Conservation (phyloP, 2,888 invertebrate genomes). For the Mythimna impura region DNA sequence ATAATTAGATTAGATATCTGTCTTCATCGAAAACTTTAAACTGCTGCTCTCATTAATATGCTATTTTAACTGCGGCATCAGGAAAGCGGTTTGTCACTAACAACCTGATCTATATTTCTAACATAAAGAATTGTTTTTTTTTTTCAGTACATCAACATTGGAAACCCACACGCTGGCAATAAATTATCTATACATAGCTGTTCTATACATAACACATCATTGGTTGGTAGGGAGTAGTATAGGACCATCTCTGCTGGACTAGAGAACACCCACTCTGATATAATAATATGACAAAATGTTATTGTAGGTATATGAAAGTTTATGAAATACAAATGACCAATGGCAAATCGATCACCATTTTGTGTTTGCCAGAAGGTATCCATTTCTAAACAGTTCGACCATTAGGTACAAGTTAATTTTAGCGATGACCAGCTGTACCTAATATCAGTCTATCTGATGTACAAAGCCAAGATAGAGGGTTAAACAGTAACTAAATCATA, state of each 20-base stretch:
- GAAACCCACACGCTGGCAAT: constrained; percentile 30
- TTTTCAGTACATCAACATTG: background rate
- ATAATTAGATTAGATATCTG: too few species aligned
- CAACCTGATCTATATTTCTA: constrained; percentile 12
- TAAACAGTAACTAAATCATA: background rate
- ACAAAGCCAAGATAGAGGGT: background rate
- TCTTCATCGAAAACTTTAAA: background rate
- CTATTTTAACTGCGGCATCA: background rate
- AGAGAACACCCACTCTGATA: too few species aligned
- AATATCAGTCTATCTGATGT: background rate
- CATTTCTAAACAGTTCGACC: background rate
- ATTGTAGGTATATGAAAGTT: too few species aligned
- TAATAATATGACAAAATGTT: background rate
- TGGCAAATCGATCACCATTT: background rate
- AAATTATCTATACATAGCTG: constrained; percentile 27
- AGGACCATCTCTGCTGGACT: too few species aligned
- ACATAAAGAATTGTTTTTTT: constrained; percentile 17
- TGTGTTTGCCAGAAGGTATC: too few species aligned
- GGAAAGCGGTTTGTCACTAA: constrained; percentile 16
- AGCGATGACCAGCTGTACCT: background rate
- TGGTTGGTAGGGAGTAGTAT: background rate
- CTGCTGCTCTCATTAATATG: too few species aligned
- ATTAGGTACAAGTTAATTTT: background rate
- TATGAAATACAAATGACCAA: background rate
- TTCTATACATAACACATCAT: constrained; percentile 27